These are phyloP conservation scores for Podabrus alpinus DNA, from an alignment of 2,888 invertebrate species.

Conservation along the genomic window DNA sequence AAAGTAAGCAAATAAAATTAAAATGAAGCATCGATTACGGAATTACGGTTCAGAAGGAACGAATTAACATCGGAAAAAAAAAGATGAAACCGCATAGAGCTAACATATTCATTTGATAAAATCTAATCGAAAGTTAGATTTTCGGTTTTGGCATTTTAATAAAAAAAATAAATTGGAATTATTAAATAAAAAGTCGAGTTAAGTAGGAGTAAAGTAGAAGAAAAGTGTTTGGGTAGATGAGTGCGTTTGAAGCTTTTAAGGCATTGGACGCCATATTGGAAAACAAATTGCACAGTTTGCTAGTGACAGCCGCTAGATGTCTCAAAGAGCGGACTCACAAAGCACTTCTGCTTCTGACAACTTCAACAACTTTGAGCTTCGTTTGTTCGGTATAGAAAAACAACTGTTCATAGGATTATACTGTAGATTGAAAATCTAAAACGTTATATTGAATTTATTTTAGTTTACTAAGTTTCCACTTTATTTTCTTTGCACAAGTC, in stretches of 20 bases:
- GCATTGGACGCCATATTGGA: slow-evolving; percentile 52
- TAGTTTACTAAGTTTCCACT: slow-evolving; percentile 30
- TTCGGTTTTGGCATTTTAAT: neutral
- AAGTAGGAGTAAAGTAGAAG: slow-evolving; percentile 7
- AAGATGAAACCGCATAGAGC: neutral
- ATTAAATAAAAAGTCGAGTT: slow-evolving; percentile 21
- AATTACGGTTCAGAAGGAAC: neutral
- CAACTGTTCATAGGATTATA: slow-evolving; percentile 48
- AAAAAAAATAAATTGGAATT: neutral
- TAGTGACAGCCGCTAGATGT: slow-evolving; percentile 54
- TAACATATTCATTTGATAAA: neutral
- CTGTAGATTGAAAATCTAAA: slow-evolving; percentile 48
- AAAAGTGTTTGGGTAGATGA: slow-evolving; percentile 34
- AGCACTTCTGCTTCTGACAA: slow-evolving; percentile 51
- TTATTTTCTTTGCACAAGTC: slow-evolving; percentile 26
- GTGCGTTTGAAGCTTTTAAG: slow-evolving; percentile 48
- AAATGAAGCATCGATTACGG: too few relatives aligned
- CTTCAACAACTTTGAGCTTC: slow-evolving; percentile 53
- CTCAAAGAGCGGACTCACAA: slow-evolving; percentile 54
- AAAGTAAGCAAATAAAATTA: neutral
- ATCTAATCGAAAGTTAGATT: neutral
- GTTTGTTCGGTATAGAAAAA: slow-evolving; percentile 50
- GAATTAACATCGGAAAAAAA: neutral
- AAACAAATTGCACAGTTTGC: slow-evolving; percentile 53
- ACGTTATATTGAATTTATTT: slow-evolving; percentile 41